Conservation (phyloP, 2,113 vertebrate genomes). For the Cheirogaleus medius region DNA sequence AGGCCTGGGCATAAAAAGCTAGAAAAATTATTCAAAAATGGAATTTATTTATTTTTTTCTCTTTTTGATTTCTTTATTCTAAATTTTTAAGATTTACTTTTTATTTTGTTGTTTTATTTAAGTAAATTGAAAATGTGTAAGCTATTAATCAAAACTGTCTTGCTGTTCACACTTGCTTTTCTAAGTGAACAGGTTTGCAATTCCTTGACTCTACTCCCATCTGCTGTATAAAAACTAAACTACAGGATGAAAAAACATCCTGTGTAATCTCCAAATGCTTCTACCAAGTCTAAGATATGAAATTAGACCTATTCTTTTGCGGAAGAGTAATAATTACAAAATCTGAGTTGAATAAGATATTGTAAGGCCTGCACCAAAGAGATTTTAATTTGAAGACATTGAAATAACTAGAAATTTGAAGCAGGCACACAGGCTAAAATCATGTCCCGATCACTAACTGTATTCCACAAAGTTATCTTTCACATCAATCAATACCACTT, state of each 20-base stretch:
- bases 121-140: no score
- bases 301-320: not conserved
- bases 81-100: not conserved
- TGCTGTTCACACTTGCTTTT: not conserved
- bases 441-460: no score
- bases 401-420: no score
- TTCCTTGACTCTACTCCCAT: not conserved
- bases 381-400: no score
- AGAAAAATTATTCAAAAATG: not conserved
- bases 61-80: not conserved
- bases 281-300: no score
- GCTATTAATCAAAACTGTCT: not conserved
- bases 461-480: not conserved
- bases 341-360: not conserved
- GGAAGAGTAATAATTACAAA: not conserved
- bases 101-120: not conserved
- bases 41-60: not conserved
- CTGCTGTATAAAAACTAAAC: not conserved
- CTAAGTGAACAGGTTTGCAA: not conserved
- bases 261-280: not conserved
- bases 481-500: not conserved
- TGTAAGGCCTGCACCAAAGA: not conserved
- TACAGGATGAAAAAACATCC: not conserved
- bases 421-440: no score
- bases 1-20: not conserved